Conservation (phyloP, 1,140 invertebrate genomes). For the Drosophila cardini region DNA sequence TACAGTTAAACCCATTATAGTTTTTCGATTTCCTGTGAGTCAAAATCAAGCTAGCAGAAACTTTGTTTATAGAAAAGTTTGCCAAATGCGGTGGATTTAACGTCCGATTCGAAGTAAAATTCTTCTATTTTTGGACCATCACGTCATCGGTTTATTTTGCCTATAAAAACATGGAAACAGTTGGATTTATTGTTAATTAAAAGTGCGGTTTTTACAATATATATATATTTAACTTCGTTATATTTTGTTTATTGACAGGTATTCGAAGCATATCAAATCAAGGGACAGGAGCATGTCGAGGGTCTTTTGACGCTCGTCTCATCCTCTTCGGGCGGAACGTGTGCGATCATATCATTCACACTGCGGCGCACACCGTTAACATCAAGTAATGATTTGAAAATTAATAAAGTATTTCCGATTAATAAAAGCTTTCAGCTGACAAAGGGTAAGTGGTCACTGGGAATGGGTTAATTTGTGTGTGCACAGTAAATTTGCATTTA, state of each 20-base stretch:
- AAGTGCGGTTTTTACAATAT: too few species aligned
- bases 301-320: conserved; percentile 89
- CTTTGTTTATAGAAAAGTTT: too few species aligned
- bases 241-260: conserved; percentile 49
- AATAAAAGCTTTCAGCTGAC: conserved; percentile 89
- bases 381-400: conserved; percentile 87
- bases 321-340: conserved; percentile 86
- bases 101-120: too few species aligned
- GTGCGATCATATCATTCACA: conserved; percentile 88
- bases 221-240: background rate
- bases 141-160: too few species aligned
- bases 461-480: conserved; percentile 1
- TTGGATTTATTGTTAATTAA: too few species aligned
- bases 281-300: conserved; percentile 79
- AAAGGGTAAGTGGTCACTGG: conserved; percentile 85
- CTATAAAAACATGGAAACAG: too few species aligned
- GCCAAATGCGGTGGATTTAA: too few species aligned
- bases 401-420: conserved; percentile 89
- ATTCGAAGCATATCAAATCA: conserved; percentile 83
- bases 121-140: too few species aligned
- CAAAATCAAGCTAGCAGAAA: too few species aligned
- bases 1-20: too few species aligned
- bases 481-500: conserved; percentile 18
- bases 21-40: too few species aligned
- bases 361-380: conserved; percentile 86